A percentile compares a stretch with the other conserved stretches of the same genome.
These are phyloP conservation scores for Drosophila kohkoa DNA, from an alignment of 1,140 invertebrate species.

Conservation along the genomic window DNA sequence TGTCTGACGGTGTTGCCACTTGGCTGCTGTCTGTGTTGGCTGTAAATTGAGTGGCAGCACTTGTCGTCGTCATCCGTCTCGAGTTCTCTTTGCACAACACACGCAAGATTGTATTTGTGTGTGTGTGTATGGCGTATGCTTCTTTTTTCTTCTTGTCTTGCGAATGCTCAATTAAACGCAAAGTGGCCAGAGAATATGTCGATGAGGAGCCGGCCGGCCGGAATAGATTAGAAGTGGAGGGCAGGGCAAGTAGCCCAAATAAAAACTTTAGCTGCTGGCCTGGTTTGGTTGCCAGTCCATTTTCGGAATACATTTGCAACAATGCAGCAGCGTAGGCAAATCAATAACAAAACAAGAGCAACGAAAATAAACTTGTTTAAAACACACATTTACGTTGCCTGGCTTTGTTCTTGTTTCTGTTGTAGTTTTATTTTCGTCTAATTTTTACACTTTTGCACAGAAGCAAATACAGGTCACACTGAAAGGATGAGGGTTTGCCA, in stretches of 20 bases:
- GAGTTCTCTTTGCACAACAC: conserved; percentile 24
- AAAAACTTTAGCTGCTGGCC: conserved; percentile 11
- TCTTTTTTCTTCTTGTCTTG: conserved; percentile 3
- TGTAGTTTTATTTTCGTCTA: conserved; percentile 40
- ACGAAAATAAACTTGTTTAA: conserved; percentile 59
- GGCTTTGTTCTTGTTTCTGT: background rate
- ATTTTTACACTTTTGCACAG: conserved; percentile 65
- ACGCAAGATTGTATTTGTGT: conserved; percentile 18
- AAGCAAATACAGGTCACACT: conserved; percentile 53
- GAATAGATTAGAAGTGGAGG: conserved; percentile 13
- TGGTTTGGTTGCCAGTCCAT: conserved; percentile 35
- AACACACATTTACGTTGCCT: conserved; percentile 46
- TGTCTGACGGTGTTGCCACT: conserved; percentile 71
- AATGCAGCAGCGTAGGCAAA: conserved; percentile 51
- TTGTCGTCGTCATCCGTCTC: conserved; percentile 55
- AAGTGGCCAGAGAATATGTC: conserved; percentile 40
- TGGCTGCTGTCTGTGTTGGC: conserved; percentile 68
- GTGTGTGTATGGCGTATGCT: conserved; percentile 20
- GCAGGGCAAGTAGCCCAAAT: background rate
- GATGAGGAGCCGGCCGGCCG: conserved; percentile 42
- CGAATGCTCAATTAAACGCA: conserved; percentile 72
- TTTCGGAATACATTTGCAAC: conserved; percentile 58
- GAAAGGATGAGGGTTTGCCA: conserved; percentile 4
- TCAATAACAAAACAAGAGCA: conserved; percentile 66
- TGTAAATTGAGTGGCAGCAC: conserved; percentile 76